These are phyloP conservation scores for Cosmia trapezina DNA, from an alignment of 2,888 invertebrate genomes.

Conservation along the genomic window DNA sequence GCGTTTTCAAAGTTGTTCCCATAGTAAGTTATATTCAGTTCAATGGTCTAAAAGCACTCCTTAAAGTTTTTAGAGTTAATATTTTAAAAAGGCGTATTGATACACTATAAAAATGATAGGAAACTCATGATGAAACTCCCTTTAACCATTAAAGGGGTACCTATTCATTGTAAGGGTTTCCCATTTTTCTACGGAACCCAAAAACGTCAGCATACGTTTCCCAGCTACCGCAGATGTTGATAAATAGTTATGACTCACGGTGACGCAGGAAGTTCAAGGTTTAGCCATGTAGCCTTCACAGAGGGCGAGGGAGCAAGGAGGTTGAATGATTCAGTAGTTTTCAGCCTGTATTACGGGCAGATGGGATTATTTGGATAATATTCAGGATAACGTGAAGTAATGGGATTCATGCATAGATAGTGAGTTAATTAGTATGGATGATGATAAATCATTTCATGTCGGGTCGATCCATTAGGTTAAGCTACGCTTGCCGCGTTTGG, in stretches of 20 bases:
- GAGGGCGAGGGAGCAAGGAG: slow-evolving; percentile 20
- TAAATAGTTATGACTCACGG: slow-evolving; percentile 33
- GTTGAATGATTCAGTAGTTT: slow-evolving; percentile 29
- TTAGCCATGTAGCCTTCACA: neutral
- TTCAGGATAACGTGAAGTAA: neutral
- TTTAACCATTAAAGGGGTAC: no score
- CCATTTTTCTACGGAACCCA: neutral
- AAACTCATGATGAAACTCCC: no score
- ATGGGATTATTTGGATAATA: slow-evolving; percentile 7
- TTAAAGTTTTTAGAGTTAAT: no score
- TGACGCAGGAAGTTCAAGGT: slow-evolving; percentile 41
- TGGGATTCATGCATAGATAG: neutral
- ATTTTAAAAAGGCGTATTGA: no score
- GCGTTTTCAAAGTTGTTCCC: no score
- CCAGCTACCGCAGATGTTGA: slow-evolving; percentile 26
- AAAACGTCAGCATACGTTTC: neutral
- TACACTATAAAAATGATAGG: no score
- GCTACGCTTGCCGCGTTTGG: no score
- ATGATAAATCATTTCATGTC: neutral
- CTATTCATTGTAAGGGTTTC: neutral
- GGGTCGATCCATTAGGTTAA: no score
- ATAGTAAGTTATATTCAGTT: no score
- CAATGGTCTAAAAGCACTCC: no score
- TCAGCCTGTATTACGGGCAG: neutral
- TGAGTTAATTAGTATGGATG: neutral